These are phyloP conservation scores for Pangasius sanitwongsei DNA, from an alignment of 2,797 vertebrate genomes.

Conservation along the genomic window DNA sequence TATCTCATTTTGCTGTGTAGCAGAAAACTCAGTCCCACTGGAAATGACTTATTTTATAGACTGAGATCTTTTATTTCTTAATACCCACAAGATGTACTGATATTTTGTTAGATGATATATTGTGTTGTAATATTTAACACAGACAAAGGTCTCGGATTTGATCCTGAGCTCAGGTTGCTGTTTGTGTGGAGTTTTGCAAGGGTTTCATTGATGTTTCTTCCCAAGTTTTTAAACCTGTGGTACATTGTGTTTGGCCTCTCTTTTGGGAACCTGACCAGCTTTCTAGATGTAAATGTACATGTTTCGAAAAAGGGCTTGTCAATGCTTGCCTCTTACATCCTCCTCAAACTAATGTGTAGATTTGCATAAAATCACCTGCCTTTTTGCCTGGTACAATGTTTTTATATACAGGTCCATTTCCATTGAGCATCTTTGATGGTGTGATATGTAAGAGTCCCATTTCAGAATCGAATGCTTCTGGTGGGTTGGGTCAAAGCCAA, in stretches of 20 bases:
- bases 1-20: conserved; percentile 12
- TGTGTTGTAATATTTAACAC: background rate
- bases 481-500: background rate
- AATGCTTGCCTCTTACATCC: background rate
- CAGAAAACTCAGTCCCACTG: background rate
- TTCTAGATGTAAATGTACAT: background rate
- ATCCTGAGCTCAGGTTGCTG: background rate
- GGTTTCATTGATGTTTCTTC: background rate
- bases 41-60: conserved; percentile 3
- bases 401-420: background rate
- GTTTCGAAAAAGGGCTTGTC: background rate
- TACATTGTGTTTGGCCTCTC: background rate
- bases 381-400: background rate
- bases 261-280: background rate
- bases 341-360: background rate
- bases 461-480: background rate
- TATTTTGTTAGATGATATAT: conserved; percentile 4
- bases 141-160: background rate
- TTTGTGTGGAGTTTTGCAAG: background rate
- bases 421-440: background rate
- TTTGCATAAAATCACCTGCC: background rate
- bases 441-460: background rate
- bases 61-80: conserved; percentile 1
- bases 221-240: background rate
- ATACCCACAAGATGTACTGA: background rate